Conservation (phyloP, 2,797 vertebrate genomes). For the Acestrorhynchus altus region DNA sequence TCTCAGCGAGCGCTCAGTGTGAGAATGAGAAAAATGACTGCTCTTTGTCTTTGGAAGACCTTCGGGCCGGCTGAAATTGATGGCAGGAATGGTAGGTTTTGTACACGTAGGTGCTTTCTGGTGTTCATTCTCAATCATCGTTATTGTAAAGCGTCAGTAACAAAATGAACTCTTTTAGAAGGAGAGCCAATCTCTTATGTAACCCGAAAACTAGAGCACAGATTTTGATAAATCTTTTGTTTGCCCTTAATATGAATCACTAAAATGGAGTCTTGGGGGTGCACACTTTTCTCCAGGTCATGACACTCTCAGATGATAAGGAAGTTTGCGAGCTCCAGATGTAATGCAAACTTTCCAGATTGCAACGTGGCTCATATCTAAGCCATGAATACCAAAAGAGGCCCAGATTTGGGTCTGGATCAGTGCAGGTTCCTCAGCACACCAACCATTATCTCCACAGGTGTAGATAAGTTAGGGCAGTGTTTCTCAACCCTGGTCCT, state of each 20-base stretch:
- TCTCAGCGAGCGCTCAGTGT: background rate
- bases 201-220: background rate
- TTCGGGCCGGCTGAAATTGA: background rate
- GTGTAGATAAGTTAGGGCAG: too few relatives aligned
- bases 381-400: too few relatives aligned
- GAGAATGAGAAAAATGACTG: background rate
- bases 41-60: background rate
- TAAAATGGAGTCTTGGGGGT: background rate
- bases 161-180: background rate
- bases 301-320: background rate
- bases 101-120: background rate
- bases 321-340: background rate
- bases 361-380: too few relatives aligned
- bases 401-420: too few relatives aligned
- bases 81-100: background rate
- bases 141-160: slow-evolving; percentile 1
- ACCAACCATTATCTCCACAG: too few relatives aligned
- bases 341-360: background rate
- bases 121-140: background rate
- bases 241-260: background rate
- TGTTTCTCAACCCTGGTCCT: too few relatives aligned
- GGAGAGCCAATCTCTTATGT: background rate
- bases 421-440: background rate
- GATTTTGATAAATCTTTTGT: background rate
- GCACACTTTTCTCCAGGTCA: background rate